Conservation (phyloP, 2,888 invertebrate genomes). For the Tenthredo amoena region DNA sequence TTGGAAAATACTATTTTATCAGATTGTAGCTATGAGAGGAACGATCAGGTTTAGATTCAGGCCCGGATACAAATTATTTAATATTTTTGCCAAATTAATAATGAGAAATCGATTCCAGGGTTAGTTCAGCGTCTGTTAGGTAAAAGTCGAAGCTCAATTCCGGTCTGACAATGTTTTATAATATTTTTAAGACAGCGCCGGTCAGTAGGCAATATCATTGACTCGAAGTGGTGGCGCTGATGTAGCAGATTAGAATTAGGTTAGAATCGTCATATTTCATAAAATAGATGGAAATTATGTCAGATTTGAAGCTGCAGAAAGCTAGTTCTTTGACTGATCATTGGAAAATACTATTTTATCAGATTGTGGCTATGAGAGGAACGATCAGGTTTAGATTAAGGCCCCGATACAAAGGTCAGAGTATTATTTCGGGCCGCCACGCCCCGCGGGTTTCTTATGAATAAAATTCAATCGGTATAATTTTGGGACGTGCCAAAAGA, state of each 20-base stretch:
- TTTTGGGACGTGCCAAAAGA: constrained; percentile 61
- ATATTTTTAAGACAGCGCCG: no score
- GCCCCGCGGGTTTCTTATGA: constrained; percentile 61
- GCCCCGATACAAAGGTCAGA: neutral
- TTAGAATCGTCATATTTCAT: no score
- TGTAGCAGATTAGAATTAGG: no score
- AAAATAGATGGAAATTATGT: no score
- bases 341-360: neutral
- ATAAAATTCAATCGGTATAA: constrained; percentile 69
- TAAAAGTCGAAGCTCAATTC: no score
- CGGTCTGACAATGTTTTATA: no score
- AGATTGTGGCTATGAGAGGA: neutral
- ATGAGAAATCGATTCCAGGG: no score
- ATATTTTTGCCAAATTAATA: no score
- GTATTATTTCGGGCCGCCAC: constrained; percentile 24
- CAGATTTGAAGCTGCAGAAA: neutral
- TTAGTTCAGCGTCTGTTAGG: no score
- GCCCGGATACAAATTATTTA: neutral
- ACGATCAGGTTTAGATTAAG: neutral
- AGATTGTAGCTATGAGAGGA: neutral
- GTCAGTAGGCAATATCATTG: no score
- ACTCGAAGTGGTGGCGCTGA: no score
- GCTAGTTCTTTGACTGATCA: neutral
- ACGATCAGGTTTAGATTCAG: neutral
- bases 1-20: neutral